Evolutionary conservation across 2,797 vertebrate species (phyloP).

Genomic region (Sebastes baramenuke): DNA sequence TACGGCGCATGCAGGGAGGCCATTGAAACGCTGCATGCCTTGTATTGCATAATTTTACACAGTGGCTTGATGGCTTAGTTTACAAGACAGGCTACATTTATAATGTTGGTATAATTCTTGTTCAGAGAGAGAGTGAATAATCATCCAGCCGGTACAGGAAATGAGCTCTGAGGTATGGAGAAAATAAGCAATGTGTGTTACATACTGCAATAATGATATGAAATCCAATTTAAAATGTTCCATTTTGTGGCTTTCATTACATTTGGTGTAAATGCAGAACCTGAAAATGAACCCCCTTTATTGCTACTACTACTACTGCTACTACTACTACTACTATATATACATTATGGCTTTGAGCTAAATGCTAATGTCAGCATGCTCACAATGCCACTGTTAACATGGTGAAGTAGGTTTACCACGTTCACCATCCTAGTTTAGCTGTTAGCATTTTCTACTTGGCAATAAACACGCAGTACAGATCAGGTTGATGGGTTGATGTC

Average conservation of each 20-base stretch:
- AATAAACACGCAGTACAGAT: not conserved
- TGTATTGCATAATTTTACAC: conserved; percentile 59
- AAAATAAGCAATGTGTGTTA: conserved; percentile 4
- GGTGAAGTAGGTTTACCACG: not conserved
- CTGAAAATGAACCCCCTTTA: not conserved
- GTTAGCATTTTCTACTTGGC: not conserved
- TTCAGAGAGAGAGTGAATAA: conserved; percentile 15
- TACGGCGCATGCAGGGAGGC: conserved; percentile 51
- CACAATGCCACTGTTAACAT: not conserved
- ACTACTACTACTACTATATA: not conserved
- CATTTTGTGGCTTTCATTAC: conserved; percentile 7
- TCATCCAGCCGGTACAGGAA: not conserved
- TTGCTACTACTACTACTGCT: not conserved
- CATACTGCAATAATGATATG: not conserved
- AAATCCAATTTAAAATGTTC: conserved; percentile 7
- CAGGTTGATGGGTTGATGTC: not conserved
- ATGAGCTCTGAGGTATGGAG: not conserved
- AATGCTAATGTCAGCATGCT: not conserved
- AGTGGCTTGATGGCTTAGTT: conserved; percentile 56
- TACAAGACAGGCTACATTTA: conserved; percentile 48
- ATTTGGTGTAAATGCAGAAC: not conserved
- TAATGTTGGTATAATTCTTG: conserved; percentile 23
- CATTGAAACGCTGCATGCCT: conserved; percentile 48
- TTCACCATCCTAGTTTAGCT: not conserved
- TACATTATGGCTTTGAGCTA: not conserved